Conservation (phyloP, 1,140 invertebrate species). For the Diplogasteroides magnus region DNA sequence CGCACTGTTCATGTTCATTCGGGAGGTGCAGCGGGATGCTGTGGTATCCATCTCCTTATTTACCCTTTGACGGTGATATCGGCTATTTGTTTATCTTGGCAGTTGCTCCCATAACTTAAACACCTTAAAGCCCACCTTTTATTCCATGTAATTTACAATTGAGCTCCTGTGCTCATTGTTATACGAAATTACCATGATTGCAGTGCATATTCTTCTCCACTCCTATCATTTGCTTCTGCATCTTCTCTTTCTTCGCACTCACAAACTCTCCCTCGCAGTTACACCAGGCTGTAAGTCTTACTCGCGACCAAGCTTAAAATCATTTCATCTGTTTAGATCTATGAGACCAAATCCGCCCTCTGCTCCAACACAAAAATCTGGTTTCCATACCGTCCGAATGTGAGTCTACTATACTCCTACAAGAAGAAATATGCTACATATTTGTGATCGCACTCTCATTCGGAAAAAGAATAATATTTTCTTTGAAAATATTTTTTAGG, state of each 20-base stretch:
- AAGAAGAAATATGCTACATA: slow-evolving; percentile 10
- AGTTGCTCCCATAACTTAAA: too few relatives aligned
- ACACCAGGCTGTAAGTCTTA: slow-evolving; percentile 29
- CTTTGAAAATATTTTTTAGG: background rate
- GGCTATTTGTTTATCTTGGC: too few relatives aligned
- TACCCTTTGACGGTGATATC: too few relatives aligned
- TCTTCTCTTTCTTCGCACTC: slow-evolving; percentile 31
- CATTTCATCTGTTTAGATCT: too few relatives aligned
- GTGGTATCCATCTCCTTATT: too few relatives aligned
- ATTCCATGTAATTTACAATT: too few relatives aligned
- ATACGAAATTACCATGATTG: too few relatives aligned
- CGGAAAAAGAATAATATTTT: slow-evolving; percentile 2
- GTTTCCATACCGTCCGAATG: slow-evolving; percentile 21
- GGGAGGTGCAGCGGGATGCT: too few relatives aligned
- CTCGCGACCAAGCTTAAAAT: too few relatives aligned
- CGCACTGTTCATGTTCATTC: slow-evolving; percentile 25
- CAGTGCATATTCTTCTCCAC: slow-evolving; percentile 13
- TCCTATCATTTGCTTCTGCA: slow-evolving; percentile 27
- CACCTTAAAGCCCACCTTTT: too few relatives aligned
- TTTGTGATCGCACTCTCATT: slow-evolving; percentile 2
- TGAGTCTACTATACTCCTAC: too few relatives aligned
- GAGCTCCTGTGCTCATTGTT: too few relatives aligned
- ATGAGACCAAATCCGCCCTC: slow-evolving; percentile 13
- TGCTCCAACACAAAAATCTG: slow-evolving; percentile 24
- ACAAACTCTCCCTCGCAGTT: slow-evolving; percentile 33